Evolutionary conservation across 53 echinoderm and acorn worm genomes (phyloP).

Genomic region (Crossaster papposus): DNA sequence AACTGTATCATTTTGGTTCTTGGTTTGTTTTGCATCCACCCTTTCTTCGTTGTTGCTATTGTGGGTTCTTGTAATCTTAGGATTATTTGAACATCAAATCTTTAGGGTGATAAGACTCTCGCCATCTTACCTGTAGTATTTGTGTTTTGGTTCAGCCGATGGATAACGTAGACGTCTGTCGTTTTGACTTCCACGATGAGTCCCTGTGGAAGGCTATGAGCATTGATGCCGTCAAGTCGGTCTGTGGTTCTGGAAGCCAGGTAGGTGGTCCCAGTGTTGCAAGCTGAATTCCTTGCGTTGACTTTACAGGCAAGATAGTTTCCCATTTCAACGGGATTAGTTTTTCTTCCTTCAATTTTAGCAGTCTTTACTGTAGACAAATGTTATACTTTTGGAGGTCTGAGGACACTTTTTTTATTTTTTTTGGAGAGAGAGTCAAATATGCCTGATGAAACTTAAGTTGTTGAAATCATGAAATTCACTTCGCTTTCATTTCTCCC

Average conservation of each 20-base stretch:
- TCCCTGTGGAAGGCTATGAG: slow-evolving; percentile 99
- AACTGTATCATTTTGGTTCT: background rate
- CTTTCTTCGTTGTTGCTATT: background rate
- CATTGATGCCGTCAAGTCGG: slow-evolving; percentile 89
- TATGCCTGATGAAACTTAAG: no score
- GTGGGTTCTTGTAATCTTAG: background rate
- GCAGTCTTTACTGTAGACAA: no score
- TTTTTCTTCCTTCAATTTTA: no score
- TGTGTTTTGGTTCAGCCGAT: slow-evolving; percentile 73
- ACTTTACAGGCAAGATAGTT: no score
- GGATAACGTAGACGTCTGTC: slow-evolving; percentile 88
- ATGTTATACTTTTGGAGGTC: no score
- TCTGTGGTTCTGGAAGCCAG: slow-evolving; percentile 75
- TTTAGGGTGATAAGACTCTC: background rate
- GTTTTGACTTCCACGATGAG: slow-evolving; percentile 89
- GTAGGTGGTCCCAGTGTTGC: slow-evolving; percentile 70
- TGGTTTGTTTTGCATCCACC: background rate
- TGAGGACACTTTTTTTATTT: no score
- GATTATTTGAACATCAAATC: background rate
- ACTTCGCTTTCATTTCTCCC: no score
- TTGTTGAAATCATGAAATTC: no score
- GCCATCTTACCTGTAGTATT: background rate
- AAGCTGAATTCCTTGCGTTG: no score
- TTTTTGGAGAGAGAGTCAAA: no score
- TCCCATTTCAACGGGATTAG: no score